These are phyloP conservation scores for Sebastes steindachneri DNA, from an alignment of 2,797 vertebrate species.

Conservation along the genomic window DNA sequence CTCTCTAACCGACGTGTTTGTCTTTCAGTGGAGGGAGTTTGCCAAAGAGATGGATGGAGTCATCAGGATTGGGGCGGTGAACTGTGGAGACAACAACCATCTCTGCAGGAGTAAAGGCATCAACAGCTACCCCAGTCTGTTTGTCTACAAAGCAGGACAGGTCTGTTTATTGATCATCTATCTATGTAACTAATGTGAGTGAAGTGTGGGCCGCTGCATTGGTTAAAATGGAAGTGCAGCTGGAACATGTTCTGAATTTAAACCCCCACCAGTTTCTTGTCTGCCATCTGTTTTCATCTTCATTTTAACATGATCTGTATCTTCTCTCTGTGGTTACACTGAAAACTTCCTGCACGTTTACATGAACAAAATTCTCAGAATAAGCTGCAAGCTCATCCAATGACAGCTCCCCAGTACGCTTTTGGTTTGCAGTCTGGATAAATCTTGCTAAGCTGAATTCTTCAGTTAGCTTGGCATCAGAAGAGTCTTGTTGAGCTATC, in stretches of 20 bases:
- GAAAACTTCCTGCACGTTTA: background rate
- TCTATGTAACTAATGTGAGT: background rate
- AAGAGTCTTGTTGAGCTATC: background rate
- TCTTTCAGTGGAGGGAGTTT: conserved; percentile 93
- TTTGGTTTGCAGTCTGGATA: background rate
- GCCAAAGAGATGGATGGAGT: conserved; percentile 97
- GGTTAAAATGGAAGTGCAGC: background rate
- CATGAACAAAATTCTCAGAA: background rate
- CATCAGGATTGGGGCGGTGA: conserved; percentile 94
- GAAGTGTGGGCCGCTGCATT: background rate
- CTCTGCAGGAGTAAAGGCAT: conserved; percentile 94
- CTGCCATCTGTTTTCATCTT: background rate
- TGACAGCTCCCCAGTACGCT: background rate
- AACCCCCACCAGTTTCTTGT: background rate
- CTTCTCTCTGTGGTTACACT: background rate
- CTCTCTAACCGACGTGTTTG: background rate
- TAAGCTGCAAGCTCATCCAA: background rate
- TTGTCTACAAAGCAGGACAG: conserved; percentile 89
- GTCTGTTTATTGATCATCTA: conserved; percentile 63
- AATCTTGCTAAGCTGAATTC: background rate
- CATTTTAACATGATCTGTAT: background rate
- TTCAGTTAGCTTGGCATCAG: background rate
- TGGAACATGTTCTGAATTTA: background rate
- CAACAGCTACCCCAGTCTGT: conserved; percentile 95
- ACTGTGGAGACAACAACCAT: conserved; percentile 95